Evolutionary conservation across 2,113 vertebrate species (phyloP), one percentile per base, ranked within the genome.

Genomic region (Ceratotherium simum): DNA sequence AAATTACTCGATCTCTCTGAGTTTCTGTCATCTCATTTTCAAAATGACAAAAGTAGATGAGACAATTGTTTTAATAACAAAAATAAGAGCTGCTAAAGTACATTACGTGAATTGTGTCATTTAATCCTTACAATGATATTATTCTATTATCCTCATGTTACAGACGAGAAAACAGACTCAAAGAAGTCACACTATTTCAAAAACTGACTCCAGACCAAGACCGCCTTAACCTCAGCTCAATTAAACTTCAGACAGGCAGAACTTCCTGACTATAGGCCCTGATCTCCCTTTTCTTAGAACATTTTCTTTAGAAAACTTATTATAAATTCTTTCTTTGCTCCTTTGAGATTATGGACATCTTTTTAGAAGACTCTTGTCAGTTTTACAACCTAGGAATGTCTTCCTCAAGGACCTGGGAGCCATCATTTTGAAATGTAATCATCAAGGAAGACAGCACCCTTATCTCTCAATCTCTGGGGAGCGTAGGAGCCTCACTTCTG

Each of bases 131-230:
- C 3, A 76, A 86, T 33, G 7, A 39, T 36, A 85, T n/a, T 78
- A 78, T 56, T 58, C 48, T 69, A 83, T 33, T 73, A 85, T 64
- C 51, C 60, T 60, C 48, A 64, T 72, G 54, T 79, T 65, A 92
- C 29, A 91, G 58, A 25, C 51, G 29, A 92, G 64, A 81, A 84
- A 72, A 92, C 1, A 87, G 46, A 95, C n/a, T 72, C 36, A 78
- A 89, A 58, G 56, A 86, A 25, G 13, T 78, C 46, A 25, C 13
- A 73, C 25, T 60, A 92, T 58, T 87, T 90, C 17, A 75, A 90
- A 95, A 56, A 42, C 56, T 95, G 82, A 91, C 73, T 97, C 48
- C 39, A 95, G 48, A 95, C 42, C 42, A 87, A 69, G 70, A 75
- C 1, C 46, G 60, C 9, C 62, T 83, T 92, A 75, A 33, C 6